Evolutionary conservation across 1,140 invertebrate species (phyloP), one percentile per base, ranked within the genome.

Genomic region (Aphis craccivora): DNA sequence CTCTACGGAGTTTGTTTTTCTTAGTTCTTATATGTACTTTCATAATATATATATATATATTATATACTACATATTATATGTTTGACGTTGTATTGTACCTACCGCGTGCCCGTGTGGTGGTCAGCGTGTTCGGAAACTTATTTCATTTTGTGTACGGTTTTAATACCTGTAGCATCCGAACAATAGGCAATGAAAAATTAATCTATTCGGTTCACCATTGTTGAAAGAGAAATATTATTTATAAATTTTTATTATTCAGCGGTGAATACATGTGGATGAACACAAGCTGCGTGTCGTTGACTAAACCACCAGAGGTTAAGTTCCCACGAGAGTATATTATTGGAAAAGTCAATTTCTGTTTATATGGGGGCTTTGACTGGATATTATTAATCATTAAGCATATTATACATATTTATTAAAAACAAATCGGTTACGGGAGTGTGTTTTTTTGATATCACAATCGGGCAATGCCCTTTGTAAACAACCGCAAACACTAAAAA

Each of bases 101-200:
- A 53, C 22, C 40, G 18, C 48, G 25, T 45, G 25, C 40, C 30
- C 7, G 37, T 35, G 40, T 48, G 11, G 51, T 91, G 90, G 60
- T 90, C 90, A 81, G 60, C 35, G 90, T 35, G 23, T 25, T 67
- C 89, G 55, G 37, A n/a, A 35, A 53, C 1, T 43, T 25, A 40
- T 43, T 67, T 25, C 37, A 20, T 37, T 22, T 40, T 40, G 40
- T 53, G 37, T 30, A 40, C 3, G 48, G 55, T 76, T n/a, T 76
- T 90, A 89, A 90, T 22, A 87, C 83, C 37, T 25, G 9, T 30
- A 14, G 40, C 9, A 90, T 40, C 51, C 53, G 89, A 91, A 91
- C 90, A 91, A 91, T 91, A n/a, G 90, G 60, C 90, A 35, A 45
- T 40, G 55, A 81, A 91, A 90, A 81, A 91, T 91, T 76, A 91